Base-by-base conservation (phyloP, 2,888 invertebrate genomes). In the Oasisia sp. region DNA sequence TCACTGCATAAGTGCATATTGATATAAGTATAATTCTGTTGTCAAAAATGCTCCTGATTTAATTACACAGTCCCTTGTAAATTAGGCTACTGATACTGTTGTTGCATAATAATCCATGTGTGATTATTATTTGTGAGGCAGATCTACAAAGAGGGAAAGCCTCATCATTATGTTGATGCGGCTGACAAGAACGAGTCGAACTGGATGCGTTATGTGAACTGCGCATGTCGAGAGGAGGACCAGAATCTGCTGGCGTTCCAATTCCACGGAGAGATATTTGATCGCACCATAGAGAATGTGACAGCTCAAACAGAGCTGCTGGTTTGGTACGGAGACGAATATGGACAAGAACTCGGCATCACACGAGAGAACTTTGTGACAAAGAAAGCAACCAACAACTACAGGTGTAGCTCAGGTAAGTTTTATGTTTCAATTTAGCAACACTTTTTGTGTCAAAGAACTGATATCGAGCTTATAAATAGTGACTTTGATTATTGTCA, bases 291-390 rank as follows among this genome's bases (percentile, higher is more conserved):
- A 19, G 74, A 74, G 74, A 7, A n/a, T 74, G 74, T 74, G 74
- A 19, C n/a, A 5, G 27, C 27, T 7, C 14, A 74, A 19, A 74
- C 74, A n/a, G 74, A 74, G 74, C 74, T 74, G 74, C 74, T 74
- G 74, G 74, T 74, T 74, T 74, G 74, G 74, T 74, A 91, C 89
- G 50, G 45, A 32, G 91, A 89, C 12, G 92, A 89, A 45, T 44
- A 58, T 50, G 50, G 74, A 50, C 89, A 92, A 38, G 91, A 92
- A 74, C 74, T 74, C 27, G 74, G 74, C 74, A 74, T 74, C 27
- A 74, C 74, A 74, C 19, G n/a, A 74, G 19, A 74, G 74, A 27
- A 74, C 74, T 74, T 74, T 74, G 74, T 74, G 74, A 27, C 74
- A 74, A 74, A 74, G 74, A 74, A 74, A 74, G 19, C 14, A 74